Evolutionary conservation across 2,888 invertebrate genomes (phyloP).

Genomic region (Itoplectis maculator): DNA sequence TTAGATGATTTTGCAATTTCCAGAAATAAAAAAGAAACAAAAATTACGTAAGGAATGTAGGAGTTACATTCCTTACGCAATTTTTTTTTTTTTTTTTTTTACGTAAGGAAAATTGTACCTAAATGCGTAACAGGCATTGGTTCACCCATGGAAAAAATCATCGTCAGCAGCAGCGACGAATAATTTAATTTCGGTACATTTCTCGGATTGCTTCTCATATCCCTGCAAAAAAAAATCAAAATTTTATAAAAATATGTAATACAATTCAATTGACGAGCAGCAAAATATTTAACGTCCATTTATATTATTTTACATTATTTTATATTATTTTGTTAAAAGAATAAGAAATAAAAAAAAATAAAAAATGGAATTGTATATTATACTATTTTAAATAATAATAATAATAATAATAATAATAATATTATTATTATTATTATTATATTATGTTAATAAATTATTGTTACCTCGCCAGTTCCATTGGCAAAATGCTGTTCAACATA

Average conservation of each 20-base stretch:
- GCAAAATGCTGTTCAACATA: constrained; percentile 94
- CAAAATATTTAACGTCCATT: not conserved
- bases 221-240: constrained; percentile 84
- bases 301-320: no score
- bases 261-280: not conserved
- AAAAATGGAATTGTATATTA: no score
- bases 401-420: no score
- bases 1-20: constrained; percentile 2
- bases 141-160: constrained; percentile 96
- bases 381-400: no score
- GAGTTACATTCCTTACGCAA: no score
- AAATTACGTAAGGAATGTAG: constrained; percentile 10
- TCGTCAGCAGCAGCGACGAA: constrained; percentile 93
- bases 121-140: constrained; percentile 95
- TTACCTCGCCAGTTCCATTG: constrained; percentile 95
- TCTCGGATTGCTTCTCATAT: constrained; percentile 92
- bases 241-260: not conserved
- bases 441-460: no score
- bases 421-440: no score
- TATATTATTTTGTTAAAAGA: no score
- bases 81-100: no score
- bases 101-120: no score
- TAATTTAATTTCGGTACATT: constrained; percentile 93
- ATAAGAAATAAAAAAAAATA: no score
- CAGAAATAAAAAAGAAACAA: constrained; percentile 7